Evolutionary conservation across 2,888 invertebrate species (phyloP).

Genomic region (Cancer borealis): DNA sequence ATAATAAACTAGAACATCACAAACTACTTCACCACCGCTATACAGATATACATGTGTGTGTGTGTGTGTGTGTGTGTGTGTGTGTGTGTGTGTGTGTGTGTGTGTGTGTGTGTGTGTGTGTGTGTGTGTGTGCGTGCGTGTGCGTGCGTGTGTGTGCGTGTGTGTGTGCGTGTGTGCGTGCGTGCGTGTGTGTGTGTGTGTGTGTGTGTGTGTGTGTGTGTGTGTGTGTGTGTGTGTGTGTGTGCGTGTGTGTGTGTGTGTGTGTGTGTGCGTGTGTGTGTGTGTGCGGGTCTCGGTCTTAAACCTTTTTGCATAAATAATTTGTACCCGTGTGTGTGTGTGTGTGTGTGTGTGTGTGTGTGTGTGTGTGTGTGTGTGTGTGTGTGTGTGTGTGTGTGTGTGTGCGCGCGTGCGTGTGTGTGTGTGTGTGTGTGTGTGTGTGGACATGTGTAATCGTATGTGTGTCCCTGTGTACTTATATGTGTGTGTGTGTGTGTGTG

Average conservation of each 20-base stretch:
- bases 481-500: neutral
- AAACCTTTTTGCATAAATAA: neutral
- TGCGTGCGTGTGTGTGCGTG: too few relatives aligned
- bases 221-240: slow-evolving; percentile 45
- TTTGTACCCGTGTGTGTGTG: neutral
- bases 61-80: slow-evolving; percentile 35
- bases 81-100: slow-evolving; percentile 45
- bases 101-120: slow-evolving; percentile 34
- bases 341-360: too few relatives aligned
- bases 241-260: slow-evolving; percentile 43
- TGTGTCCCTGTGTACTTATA: too few relatives aligned
- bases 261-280: slow-evolving; percentile 34
- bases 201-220: slow-evolving; percentile 20
- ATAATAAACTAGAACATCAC: neutral
- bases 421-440: neutral
- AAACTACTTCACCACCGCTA: slow-evolving; percentile 33
- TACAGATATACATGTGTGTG: slow-evolving; percentile 43
- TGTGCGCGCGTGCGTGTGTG: neutral
- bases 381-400: neutral
- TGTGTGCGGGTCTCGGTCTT: neutral
- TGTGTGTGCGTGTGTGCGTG: too few relatives aligned
- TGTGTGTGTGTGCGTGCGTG: neutral
- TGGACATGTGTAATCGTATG: too few relatives aligned
- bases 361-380: too few relatives aligned
- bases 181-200: neutral